Base-by-base conservation (phyloP, 2,888 invertebrate genomes). In the Isoperla grammatica region DNA sequence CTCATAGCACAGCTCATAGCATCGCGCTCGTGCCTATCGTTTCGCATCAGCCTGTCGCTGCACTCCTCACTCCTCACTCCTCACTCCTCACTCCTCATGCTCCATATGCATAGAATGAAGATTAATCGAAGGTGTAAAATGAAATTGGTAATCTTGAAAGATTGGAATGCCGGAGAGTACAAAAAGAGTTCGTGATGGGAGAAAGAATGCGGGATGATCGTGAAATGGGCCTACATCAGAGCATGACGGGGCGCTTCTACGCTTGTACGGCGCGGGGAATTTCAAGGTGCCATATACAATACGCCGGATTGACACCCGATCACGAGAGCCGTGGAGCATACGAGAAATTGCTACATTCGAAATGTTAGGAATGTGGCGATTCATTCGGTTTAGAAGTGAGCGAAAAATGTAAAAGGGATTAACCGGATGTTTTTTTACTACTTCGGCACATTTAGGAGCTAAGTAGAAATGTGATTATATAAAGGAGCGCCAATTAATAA, bases 321-420 rank as follows among this genome's bases (percentile, higher is more conserved):
- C 19, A 45, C 45, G 11, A 45, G 17, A 45, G 45, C 15, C 19
- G 17, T 17, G 45, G 17, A 45, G 17, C 17, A 45, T 13, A 19
- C 45, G 45, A 45, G 15, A 45, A 45, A 45, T 11, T 45, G 19
- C 45, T 5, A 29, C 9, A 11, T 17, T 11, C 6, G 45, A 45
- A 40, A 45, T 45, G n/a, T 45, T 45, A 13, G 19, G 45, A 45
- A 45, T 45, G 45, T 17, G 45, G 17, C 45, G 45, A 45, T 45
- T 45, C 45, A 45, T 17, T 45, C 17, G 3, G n/a, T 15, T 40
- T 12, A 15, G 4, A 12, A 40, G 6, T 40, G 5, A 12, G 29
- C 29, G 29, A 29, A 29, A 29, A n/a, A 29, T 29, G 4, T 29
- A 29, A 29, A 29, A 29, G 29, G 29, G 29, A 29, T 29, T 29